phyloP scores from a whole-genome alignment of 2,888 invertebrate genomes.

The Dasypolia templi region DNA sequence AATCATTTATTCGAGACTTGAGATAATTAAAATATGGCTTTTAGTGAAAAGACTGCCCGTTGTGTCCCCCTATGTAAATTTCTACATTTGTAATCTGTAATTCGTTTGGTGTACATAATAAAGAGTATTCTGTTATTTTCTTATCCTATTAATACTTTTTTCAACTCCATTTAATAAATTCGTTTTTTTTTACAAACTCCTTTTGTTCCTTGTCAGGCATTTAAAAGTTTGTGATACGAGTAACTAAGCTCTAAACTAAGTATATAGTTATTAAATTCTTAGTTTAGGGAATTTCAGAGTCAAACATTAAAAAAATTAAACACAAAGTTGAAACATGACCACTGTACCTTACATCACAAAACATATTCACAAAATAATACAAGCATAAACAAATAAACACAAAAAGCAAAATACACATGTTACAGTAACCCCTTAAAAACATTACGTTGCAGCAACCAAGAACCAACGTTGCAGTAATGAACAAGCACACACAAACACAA shows the following conservation, averaged over 20 bases:
- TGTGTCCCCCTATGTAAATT: too few relatives aligned
- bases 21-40: too few relatives aligned
- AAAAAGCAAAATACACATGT: constrained; percentile 18
- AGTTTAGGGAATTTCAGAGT: too few relatives aligned
- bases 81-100: too few relatives aligned
- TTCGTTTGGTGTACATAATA: too few relatives aligned
- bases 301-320: background rate
- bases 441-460: background rate
- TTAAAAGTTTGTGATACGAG: background rate
- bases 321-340: constrained; percentile 45
- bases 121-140: too few relatives aligned
- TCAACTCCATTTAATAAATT: background rate
- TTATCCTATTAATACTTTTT: background rate
- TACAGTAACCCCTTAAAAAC: background rate
- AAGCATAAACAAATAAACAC: constrained; percentile 16
- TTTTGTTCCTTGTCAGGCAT: background rate
- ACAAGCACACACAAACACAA: constrained; percentile 17
- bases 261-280: background rate
- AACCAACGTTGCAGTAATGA: constrained; percentile 35
- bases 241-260: background rate
- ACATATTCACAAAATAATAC: background rate
- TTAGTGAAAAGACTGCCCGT: too few relatives aligned
- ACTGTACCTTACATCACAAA: background rate
- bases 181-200: accelerated
- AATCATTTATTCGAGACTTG: too few relatives aligned